phyloP scores from a whole-genome alignment of 2,888 invertebrate species.

The Linnaemya tessellans region DNA sequence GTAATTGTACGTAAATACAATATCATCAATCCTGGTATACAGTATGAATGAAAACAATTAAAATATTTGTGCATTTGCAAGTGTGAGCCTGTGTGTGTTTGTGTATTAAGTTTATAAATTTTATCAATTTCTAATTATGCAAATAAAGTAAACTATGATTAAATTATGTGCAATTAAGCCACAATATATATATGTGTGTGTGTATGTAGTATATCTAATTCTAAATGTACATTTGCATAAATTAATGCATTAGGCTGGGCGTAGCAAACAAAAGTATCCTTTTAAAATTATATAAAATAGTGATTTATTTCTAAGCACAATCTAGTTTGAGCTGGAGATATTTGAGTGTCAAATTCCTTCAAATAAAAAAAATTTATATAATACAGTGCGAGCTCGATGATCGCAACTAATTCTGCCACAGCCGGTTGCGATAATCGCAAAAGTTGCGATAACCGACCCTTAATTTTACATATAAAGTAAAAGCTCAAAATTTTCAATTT shows the following conservation, averaged over 20 bases:
- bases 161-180: conserved; percentile 72
- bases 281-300: too few species aligned
- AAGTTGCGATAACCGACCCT: too few species aligned
- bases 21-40: conserved; percentile 3
- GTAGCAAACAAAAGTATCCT: conserved; percentile 3
- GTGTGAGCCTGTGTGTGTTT: conserved; percentile 19
- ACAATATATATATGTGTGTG: too few species aligned
- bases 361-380: too few species aligned
- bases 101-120: conserved; percentile 57
- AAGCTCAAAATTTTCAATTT: too few species aligned
- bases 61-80: neutral
- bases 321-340: too few species aligned
- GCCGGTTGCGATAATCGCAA: too few species aligned
- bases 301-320: too few species aligned
- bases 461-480: too few species aligned
- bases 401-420: too few species aligned
- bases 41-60: conserved; percentile 23
- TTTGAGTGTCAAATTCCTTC: too few species aligned
- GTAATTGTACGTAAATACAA: conserved; percentile 11
- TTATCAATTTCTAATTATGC: conserved; percentile 78
- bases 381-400: too few species aligned
- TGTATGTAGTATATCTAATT: conserved; percentile 6
- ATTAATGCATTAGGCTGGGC: neutral
- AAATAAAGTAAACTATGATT: conserved; percentile 78
- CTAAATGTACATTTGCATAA: conserved; percentile 8